Percentiles rank a stretch among this genome's conserved stretches.
These are phyloP conservation scores for Rhinolophus ferrumequinum DNA, from an alignment of 2,113 vertebrate genomes.

Conservation along the genomic window DNA sequence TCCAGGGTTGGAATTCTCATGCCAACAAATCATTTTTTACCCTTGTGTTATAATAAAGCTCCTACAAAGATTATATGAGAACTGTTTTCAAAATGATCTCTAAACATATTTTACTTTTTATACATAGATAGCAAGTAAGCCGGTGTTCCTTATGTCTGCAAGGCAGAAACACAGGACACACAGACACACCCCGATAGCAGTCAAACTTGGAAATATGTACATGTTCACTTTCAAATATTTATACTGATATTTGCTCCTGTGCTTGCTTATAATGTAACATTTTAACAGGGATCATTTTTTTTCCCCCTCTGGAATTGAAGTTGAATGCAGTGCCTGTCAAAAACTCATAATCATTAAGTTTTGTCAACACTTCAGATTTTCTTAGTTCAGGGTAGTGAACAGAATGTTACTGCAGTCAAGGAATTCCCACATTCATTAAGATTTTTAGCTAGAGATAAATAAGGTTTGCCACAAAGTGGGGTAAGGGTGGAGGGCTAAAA, in stretches of 20 bases:
- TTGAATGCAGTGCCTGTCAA: background rate
- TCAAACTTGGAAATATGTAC: background rate
- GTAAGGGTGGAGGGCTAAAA: background rate
- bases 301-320: background rate
- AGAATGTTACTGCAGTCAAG: background rate
- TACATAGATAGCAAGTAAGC: background rate
- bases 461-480: background rate
- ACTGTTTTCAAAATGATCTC: background rate
- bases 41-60: background rate
- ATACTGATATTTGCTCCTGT: background rate
- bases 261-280: background rate
- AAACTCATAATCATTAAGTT: background rate
- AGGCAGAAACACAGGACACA: background rate
- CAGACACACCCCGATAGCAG: background rate
- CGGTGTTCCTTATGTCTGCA: background rate
- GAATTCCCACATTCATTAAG: background rate
- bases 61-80: background rate
- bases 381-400: background rate
- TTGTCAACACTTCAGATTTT: background rate
- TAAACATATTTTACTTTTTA: background rate
- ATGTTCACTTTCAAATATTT: background rate
- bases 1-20: background rate
- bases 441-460: background rate
- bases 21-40: background rate
- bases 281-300: background rate